Evolutionary conservation across 1,140 invertebrate genomes (phyloP).

Genomic region (Mamestra configurata): DNA sequence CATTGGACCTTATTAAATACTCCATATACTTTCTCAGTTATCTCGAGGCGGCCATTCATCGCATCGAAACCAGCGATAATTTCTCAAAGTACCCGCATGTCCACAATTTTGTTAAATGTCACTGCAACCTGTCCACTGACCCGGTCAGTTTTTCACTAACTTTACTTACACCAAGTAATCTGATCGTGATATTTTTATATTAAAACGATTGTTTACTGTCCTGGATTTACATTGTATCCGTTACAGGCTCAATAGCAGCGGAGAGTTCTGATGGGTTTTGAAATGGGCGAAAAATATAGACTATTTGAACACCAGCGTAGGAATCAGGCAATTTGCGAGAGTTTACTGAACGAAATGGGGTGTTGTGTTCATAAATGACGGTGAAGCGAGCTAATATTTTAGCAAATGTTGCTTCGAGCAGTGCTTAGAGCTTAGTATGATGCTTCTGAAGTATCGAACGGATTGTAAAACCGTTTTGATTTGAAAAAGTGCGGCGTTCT

Average conservation of each 20-base stretch:
- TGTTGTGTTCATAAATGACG: constrained; percentile 24
- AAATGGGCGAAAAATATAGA: constrained; percentile 33
- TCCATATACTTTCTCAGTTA: constrained; percentile 19
- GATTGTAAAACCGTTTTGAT: neutral
- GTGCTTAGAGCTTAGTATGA: neutral
- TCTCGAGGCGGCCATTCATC: neutral
- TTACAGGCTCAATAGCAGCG: neutral
- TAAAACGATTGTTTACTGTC: constrained; percentile 27
- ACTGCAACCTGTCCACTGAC: constrained; percentile 35
- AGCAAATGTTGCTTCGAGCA: constrained; percentile 17
- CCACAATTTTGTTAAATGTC: constrained; percentile 48
- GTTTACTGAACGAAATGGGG: constrained; percentile 18
- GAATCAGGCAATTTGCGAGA: constrained; percentile 10
- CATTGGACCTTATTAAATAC: constrained; percentile 8
- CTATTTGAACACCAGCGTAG: constrained; percentile 18
- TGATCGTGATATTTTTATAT: constrained; percentile 32
- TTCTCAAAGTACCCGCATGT: constrained; percentile 15
- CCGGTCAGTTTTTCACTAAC: constrained; percentile 32
- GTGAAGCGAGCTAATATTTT: constrained; percentile 13
- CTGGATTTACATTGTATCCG: constrained; percentile 14
- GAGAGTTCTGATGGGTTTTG: neutral
- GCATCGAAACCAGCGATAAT: neutral
- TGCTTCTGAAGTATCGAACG: neutral
- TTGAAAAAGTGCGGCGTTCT: neutral
- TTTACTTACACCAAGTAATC: constrained; percentile 13